These are phyloP conservation scores for Leptoteleia sp. DNA, from an alignment of 1,140 invertebrate species.

Conservation along the genomic window DNA sequence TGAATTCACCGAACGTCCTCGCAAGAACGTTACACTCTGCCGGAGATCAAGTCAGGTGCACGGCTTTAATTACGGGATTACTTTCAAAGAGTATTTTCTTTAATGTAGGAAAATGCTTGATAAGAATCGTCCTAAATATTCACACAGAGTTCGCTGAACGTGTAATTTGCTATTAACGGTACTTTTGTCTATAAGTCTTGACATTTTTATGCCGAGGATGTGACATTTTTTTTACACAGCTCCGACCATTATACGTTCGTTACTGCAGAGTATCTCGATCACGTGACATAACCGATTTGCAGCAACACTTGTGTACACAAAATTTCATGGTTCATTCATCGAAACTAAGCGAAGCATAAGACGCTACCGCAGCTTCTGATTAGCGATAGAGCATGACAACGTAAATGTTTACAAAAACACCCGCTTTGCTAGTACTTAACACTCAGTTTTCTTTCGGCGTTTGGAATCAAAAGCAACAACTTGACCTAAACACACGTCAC, in stretches of 20 bases:
- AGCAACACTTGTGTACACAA: too few species aligned
- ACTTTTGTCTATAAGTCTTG: too few species aligned
- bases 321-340: slow-evolving; percentile 39
- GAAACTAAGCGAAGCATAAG: slow-evolving; percentile 27
- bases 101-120: slow-evolving; percentile 19
- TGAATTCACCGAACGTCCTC: slow-evolving; percentile 63
- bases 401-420: slow-evolving; percentile 72
- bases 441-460: slow-evolving; percentile 65
- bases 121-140: background rate
- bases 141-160: too few species aligned
- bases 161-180: too few species aligned
- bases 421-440: slow-evolving; percentile 66
- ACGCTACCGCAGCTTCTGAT: slow-evolving; percentile 49
- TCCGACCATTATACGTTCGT: too few species aligned
- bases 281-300: too few species aligned
- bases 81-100: slow-evolving; percentile 16
- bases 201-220: too few species aligned
- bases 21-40: slow-evolving; percentile 54
- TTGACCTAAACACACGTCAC: slow-evolving; percentile 69
- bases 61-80: slow-evolving; percentile 42
- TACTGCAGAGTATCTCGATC: too few species aligned
- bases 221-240: background rate
- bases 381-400: slow-evolving; percentile 75
- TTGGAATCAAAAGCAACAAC: slow-evolving; percentile 57
- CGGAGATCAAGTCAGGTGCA: slow-evolving; percentile 46